Evolutionary conservation across 2,888 invertebrate genomes (phyloP).

Genomic region (Phytoseiulus persimilis): DNA sequence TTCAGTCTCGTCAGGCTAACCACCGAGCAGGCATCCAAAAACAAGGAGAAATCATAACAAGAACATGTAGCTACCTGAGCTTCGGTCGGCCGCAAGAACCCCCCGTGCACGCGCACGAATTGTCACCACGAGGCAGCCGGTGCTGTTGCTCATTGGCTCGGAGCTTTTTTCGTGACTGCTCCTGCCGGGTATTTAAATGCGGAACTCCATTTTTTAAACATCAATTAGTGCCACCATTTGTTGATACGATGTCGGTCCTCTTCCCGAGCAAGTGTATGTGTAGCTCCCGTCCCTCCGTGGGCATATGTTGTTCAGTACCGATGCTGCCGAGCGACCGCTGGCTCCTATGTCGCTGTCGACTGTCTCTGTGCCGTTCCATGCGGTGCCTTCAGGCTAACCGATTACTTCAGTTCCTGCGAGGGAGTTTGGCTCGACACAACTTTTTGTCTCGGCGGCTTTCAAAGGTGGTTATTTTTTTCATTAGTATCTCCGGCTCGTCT

Average conservation of each 20-base stretch:
- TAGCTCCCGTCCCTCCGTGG: not conserved
- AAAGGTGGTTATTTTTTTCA: not conserved
- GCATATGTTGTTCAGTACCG: not conserved
- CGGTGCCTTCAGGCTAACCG: not conserved
- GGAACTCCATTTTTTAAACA: not conserved
- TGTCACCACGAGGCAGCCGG: not conserved
- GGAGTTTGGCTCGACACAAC: not conserved
- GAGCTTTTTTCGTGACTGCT: not conserved
- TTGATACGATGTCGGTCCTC: not conserved
- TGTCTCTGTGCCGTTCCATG: not conserved
- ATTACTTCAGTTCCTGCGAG: not conserved
- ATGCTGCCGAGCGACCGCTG: not conserved
- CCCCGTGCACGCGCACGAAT: not conserved
- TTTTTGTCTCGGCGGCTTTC: not conserved
- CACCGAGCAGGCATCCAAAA: too few relatives aligned
- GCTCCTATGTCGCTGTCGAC: not conserved
- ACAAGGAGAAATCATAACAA: not conserved
- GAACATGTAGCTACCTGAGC: not conserved
- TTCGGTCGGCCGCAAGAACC: not conserved
- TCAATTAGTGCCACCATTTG: slow-evolving; percentile 5
- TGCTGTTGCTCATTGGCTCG: not conserved
- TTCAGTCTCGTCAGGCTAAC: too few relatives aligned
- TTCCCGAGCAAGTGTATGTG: not conserved
- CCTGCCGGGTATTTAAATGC: not conserved
- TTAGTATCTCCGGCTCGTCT: not conserved